Evolutionary conservation across 2,113 vertebrate species (phyloP), one percentile per base, ranked within the genome.

Genomic region (Neolamprologus caudopunctatus): DNA sequence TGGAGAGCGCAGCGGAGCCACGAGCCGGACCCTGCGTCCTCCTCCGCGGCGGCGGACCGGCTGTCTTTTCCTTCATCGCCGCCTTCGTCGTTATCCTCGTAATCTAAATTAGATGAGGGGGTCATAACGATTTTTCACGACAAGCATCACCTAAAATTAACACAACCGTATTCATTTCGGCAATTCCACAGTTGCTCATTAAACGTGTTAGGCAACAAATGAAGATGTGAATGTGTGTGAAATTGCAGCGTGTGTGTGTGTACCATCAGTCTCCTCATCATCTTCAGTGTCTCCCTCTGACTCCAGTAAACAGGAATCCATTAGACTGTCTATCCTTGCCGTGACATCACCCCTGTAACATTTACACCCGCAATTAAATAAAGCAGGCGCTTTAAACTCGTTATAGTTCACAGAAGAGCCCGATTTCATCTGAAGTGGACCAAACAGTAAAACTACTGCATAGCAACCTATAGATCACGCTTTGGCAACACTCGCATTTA

Each of bases 1-100:
- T 97, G 96, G 61, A 97, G 94, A 87, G 94, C 81, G 26, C 96
- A 97, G 82, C 95, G 96, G 9, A 95, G 68, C 96, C 96, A 97
- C 5, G 90, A 92, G 53, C 87, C 24, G 2, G 93, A 88, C 83
- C 88, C 93, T 7, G 33, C 75, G 2, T 93, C 94, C 33, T 92
- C 66, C 14, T 63, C 84, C 12, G 55, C 68, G 2, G 80, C 66
- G 2, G 63, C 84, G 6, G 85, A 53, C 28, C 14, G 81, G 5
- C 45, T 40, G 86, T 91, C 89, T 19, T 71, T 13, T 28, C 75
- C 90, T 82, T 78, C 91, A 9, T 35, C 14, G 50, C 10, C 17
- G 5, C 26, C 45, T 51, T 51, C 10, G 10, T 55, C 53, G n/a
- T 91, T 83, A 37, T 90, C 90, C 54, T 88, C 63, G 12, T 82